A percentile compares a stretch with the other conserved stretches of the same genome.
Evolutionary conservation across 2,888 invertebrate genomes (phyloP).

Genomic region (Vanessa cardui): DNA sequence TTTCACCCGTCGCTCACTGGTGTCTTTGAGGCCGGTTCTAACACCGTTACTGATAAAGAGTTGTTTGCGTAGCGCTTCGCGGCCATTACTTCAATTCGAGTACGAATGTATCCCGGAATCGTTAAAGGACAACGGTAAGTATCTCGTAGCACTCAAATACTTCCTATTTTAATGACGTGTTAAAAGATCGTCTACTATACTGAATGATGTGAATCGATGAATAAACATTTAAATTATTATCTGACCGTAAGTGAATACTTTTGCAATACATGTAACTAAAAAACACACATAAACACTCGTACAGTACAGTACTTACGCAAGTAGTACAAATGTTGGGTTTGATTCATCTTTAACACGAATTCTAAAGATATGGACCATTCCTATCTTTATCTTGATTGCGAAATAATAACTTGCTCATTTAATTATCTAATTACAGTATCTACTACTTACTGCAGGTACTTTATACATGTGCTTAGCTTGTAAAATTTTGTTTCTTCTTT

Average conservation of each 20-base stretch:
- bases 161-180: neutral
- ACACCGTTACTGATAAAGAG: slow-evolving; percentile 75
- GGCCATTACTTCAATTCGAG: slow-evolving; percentile 30
- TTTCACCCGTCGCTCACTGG: slow-evolving; percentile 71
- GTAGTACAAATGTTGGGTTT: too few species aligned
- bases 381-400: too few species aligned
- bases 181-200: neutral
- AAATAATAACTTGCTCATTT: too few species aligned
- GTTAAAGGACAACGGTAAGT: slow-evolving; percentile 21
- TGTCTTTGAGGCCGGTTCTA: slow-evolving; percentile 68
- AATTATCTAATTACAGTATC: too few species aligned
- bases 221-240: neutral
- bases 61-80: slow-evolving; percentile 58
- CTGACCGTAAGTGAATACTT: neutral
- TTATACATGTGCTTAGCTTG: too few species aligned
- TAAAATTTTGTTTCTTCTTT: too few species aligned
- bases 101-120: slow-evolving; percentile 18
- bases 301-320: too few species aligned
- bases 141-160: slow-evolving; percentile 15
- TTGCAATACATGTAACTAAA: too few species aligned
- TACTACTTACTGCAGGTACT: too few species aligned
- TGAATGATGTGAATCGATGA: neutral
- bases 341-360: too few species aligned
- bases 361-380: too few species aligned
- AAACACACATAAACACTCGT: too few species aligned